Evolutionary conservation across 2,888 invertebrate species (phyloP), one percentile per base, ranked within the genome.

Genomic region (Sussaba pulchella): DNA sequence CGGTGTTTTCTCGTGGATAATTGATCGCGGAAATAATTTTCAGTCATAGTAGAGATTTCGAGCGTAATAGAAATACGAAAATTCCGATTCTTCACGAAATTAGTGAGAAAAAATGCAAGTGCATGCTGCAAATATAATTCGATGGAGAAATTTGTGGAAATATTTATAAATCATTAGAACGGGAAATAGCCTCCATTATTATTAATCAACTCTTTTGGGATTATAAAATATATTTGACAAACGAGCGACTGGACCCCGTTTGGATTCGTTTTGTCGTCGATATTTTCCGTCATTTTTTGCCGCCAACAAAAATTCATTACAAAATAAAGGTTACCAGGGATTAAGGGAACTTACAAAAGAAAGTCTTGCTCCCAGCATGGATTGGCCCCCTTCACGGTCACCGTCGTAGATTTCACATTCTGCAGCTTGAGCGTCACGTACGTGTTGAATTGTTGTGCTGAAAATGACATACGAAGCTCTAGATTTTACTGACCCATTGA

Each of bases 351-450:
- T 98, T 94, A 99, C 99, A 99, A 99, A 92, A 99, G 96, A 94
- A 99, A 99, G 94, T 99, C 99, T 94, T 99, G 98, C 93, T 99
- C 98, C 99, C 99, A 99, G 93, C 97, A 96, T 92, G 99, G 99
- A 93, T 96, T 96, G 92, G 96, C 96, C 92, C 99, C 99, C 94
- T 98, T 98, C 87, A 99, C 98, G 90, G 98, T 97, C 91, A 98
- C 97, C 90, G 99, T 99, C 86, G 99, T 98, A 84, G 98, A 98
- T 94, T 99, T 99, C 92, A 99, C 99, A 95, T 98, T 98, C 94
- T 99, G 98, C 87, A 99, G 95, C 93, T 99, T 99, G 90, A 99
- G 95, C 87, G 98, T 98, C 92, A 98, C 98, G 94, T 99, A 99
- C 87, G 98, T 97, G 94, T 98, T 98, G 94, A 97, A 97, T 93